Conservation (phyloP, 2,888 invertebrate species). For the Xanthorhoe spadicearia region DNA sequence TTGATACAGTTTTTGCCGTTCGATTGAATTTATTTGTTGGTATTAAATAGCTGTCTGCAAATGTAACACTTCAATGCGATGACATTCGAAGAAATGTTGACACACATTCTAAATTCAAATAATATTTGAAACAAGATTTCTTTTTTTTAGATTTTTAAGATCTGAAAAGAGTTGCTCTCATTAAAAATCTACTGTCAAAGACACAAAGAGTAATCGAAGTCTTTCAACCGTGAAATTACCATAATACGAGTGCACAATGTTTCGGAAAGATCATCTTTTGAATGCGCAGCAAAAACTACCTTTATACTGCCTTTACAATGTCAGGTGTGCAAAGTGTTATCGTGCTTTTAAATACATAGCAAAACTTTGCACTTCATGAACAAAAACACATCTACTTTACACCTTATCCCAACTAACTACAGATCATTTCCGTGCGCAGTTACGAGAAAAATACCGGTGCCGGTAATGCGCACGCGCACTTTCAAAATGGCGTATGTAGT, state of each 20-base stretch:
- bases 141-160: neutral
- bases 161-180: neutral
- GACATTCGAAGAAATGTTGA: conserved; percentile 3
- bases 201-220: conserved; percentile 23
- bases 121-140: neutral
- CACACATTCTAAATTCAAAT: neutral
- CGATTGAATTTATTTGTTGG: conserved; percentile 37
- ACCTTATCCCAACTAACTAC: conserved; percentile 17
- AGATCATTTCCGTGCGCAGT: conserved; percentile 19
- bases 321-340: conserved; percentile 48
- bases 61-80: conserved; percentile 24
- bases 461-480: conserved; percentile 10
- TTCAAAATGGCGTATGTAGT: conserved; percentile 37
- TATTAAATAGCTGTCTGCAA: conserved; percentile 35
- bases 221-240: conserved; percentile 39
- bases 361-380: conserved; percentile 32
- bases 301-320: conserved; percentile 47
- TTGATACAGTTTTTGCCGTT: conserved; percentile 33
- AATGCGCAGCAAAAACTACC: conserved; percentile 39
- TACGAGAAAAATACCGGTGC: conserved; percentile 29
- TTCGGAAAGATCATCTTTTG: conserved; percentile 44
- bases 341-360: conserved; percentile 40
- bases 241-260: conserved; percentile 41
- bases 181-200: conserved; percentile 18
- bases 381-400: conserved; percentile 20